A percentile compares a stretch with the other conserved stretches of the same genome.
Conservation (phyloP, 2,888 invertebrate species). For the Ariolimax columbianus region DNA sequence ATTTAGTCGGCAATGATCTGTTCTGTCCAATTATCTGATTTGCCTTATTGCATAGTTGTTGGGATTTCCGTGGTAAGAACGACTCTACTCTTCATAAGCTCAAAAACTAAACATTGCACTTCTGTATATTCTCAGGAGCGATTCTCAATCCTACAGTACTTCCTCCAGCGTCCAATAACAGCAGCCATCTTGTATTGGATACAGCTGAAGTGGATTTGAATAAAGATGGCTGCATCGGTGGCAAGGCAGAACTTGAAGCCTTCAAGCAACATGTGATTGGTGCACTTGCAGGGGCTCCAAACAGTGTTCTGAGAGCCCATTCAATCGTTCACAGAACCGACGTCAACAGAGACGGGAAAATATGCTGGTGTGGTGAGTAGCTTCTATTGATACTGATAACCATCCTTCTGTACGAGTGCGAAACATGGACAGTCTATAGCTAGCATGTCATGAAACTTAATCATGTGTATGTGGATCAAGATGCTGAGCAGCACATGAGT, state of each 20-base stretch:
- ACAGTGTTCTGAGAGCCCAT: slow-evolving; percentile 83
- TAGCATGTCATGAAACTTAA: no score
- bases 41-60: no score
- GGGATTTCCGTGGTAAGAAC: no score
- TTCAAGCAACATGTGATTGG: slow-evolving; percentile 83
- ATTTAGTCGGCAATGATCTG: no score
- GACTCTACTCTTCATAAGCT: no score
- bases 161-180: not conserved
- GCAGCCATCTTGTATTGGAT: slow-evolving; percentile 27
- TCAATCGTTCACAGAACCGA: slow-evolving; percentile 56
- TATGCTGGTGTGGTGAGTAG: slow-evolving; percentile 47
- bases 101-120: not conserved
- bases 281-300: slow-evolving; percentile 80
- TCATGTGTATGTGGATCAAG: no score
- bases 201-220: slow-evolving; percentile 53
- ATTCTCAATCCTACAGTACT: not conserved
- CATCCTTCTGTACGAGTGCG: no score
- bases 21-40: no score
- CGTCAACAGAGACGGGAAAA: slow-evolving; percentile 37
- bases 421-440: no score
- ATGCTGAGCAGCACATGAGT: no score
- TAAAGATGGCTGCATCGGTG: slow-evolving; percentile 79
- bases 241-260: slow-evolving; percentile 80
- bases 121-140: not conserved
- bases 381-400: no score